Evolutionary conservation across 2,888 invertebrate genomes (phyloP), one percentile per base, ranked within the genome.

Genomic region (Unio delphinus): DNA sequence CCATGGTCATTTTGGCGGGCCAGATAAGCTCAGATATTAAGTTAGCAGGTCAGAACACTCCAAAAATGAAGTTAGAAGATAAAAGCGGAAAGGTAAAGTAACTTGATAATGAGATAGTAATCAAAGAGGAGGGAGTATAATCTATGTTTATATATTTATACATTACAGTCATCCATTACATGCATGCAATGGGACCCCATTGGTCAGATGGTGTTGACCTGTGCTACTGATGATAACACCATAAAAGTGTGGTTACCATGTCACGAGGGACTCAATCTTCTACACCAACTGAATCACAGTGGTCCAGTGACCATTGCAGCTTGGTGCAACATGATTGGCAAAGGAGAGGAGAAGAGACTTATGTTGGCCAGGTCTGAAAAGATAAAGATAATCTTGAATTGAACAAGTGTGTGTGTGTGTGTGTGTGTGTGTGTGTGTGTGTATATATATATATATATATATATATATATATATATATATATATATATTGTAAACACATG

Each of bases 271-370:
- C 88, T 92, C 82, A 81, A 87, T 34, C 87, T 91, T 65, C 80
- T 91, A 5, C 89, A 91, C 73, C 88, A 87, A 6, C 84, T 93
- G 6, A 82, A 86, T n/a, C 92, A 92, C 78, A 84, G 89, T 0
- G 87, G 91, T 68, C 90, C 91, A 70, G 92, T 92, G 1, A 86
- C 91, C 2, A 89, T 90, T 61, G 75, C 92, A 23, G 89, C 90
- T 61, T 93, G 93, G 93, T 93, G 93, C 28, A 90, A 91, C 5
- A 66, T 91, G 28, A 86, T 92, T 1, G 92, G 92, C 74, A 82
- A 84, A 76, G 85, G 84, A 55, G 83, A 87, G 15, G 75, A 79
- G n/a, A 85, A 86, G 67, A 73, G 70, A 30, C 81, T 89, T 0
- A 75, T 89, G 78, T 65, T 88, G 61, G 88, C 88, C 17, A 82